Base-by-base conservation (phyloP, 2,888 invertebrate species). In the Nephrotoma guestfalica region DNA sequence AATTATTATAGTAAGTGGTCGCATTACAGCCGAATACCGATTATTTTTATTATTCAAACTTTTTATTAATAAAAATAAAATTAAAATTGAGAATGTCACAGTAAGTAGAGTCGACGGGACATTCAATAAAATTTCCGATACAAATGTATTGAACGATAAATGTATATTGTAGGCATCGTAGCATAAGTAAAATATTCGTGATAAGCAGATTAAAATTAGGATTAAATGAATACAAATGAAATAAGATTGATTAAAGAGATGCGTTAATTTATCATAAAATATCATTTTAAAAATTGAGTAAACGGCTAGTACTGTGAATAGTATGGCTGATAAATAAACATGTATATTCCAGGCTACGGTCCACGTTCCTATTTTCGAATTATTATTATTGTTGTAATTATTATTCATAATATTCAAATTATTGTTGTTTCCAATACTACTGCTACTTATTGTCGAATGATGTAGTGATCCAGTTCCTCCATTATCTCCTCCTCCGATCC, bases 91-190 rank as follows among this genome's bases (percentile, higher is more conserved):
- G 91, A 98, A 98, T 0, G 97, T 96, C n/a, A 97, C 95, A 30
- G 97, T 96, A 47, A 98, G 91, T 89, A 97, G 94, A 88, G 97
- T 97, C 88, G 97, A 95, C 0, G 97, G 97, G 87, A 97, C 94
- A 90, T 97, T 96, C 88, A 97, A 94, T 57, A 98, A 92, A 86
- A 97, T 94, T 89, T 96, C 96, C 86, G 97, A 96, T 45, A 97
- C 92, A 87, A 96, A 95, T 85, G 94, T 92, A 87, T 96, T 96
- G 90, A 97, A 93, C 0, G 96, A 96, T 87, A 94, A 94, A 87
- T 95, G 95, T n/a, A 96, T 94, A 90, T 98, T 98, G 90, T 98
- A 98, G 0, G 97, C 97, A 91, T 98, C 98, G 90, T 97, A 96
- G 89, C 97, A 96, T 89, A 98, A 93, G 90, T 97, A 97, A 89